Evolutionary conservation across 2,113 vertebrate species (phyloP).

Genomic region (Apteryx mantelli): DNA sequence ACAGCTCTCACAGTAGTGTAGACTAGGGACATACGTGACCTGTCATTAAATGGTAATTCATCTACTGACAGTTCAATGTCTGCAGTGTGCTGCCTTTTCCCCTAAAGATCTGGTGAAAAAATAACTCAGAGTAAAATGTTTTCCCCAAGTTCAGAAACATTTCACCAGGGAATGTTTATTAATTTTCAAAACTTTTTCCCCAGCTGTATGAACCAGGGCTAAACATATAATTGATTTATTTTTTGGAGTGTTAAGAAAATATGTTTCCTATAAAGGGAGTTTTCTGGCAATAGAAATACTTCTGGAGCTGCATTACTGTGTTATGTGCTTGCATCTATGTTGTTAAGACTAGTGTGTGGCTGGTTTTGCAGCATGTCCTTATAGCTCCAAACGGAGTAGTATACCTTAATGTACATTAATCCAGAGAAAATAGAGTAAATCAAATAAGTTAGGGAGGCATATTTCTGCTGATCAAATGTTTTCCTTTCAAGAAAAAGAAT

Average conservation of each 20-base stretch:
- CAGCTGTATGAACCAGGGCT: background rate
- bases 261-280: background rate
- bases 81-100: background rate
- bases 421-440: background rate
- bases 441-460: background rate
- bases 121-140: background rate
- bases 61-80: background rate
- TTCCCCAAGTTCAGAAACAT: background rate
- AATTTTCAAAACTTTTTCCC: background rate
- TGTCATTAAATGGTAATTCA: background rate
- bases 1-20: background rate
- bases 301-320: background rate
- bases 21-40: background rate
- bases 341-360: background rate
- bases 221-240: background rate
- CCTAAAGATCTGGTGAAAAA: background rate
- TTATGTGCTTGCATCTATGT: background rate
- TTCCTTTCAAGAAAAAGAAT: background rate
- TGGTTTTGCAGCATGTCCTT: background rate
- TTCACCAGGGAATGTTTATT: background rate
- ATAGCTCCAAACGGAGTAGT: background rate
- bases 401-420: background rate
- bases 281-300: constrained; percentile 4
- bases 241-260: constrained; percentile 2
- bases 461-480: background rate